Evolutionary conservation across 2,113 vertebrate species (phyloP), one percentile per base, ranked within the genome.

Genomic region (Gnathonemus echidnorhynchus): DNA sequence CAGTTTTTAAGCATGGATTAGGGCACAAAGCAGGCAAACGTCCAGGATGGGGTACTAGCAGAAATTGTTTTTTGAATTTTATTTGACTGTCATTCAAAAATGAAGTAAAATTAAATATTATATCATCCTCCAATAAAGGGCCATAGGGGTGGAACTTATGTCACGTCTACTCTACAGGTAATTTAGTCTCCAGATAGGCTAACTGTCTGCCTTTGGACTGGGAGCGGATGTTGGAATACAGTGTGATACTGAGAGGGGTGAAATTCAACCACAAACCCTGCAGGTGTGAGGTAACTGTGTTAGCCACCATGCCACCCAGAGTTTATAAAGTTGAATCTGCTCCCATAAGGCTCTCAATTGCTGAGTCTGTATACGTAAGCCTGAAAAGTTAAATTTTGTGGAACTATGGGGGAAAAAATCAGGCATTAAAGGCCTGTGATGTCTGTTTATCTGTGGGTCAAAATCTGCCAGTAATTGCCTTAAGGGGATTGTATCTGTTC

Each of bases 401-500:
- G 46, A 27, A 35, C 62, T 39, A 3, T 77, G 45, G n/a, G 1
- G 21, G 19, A 39, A 46, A 46, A 27, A 48, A 62, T 48, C 15
- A 56, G 10, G 85, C 62, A 74, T 90, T 87, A 35, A 87, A 62
- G 74, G 31, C 86, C 17, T 15, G 58, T 21, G 8, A 88, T 90
- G 49, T 74, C 15, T 88, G 45, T 90, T 87, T 88, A 42, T 77
- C 48, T 90, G 45, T 70, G 31, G 42, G 86, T 66, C 56, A 62
- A 90, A 88, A 87, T 50, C 62, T 80, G 62, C 86, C 58, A 88
- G n/a, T 90, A 90, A 90, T 90, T 84, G 15, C 62, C 84, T 86
- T 87, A 90, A 70, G 46, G 45, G 89, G 84, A 8, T 62, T 19
- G 50, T 77, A 88, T 90, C 31, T 74, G 45, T 74, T 46, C 31